A percentile compares a stretch with the other conserved stretches of the same genome.
Conservation (phyloP, 2,113 vertebrate species). For the Leiothrix lutea region DNA sequence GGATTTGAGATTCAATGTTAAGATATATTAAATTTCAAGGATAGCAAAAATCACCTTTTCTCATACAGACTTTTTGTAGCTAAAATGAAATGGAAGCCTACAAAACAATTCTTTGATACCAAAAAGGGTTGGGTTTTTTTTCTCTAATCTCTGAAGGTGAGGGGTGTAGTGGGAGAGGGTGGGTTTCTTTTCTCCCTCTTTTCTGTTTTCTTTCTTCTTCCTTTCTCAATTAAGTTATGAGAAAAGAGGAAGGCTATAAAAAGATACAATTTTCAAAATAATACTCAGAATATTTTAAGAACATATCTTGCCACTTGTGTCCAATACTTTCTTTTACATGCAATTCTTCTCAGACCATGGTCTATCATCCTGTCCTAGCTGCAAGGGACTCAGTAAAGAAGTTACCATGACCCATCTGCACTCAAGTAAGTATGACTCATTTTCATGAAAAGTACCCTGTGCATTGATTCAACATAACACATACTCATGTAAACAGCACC, state of each 20-base stretch:
- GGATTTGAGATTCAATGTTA: neutral
- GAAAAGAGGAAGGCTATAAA: neutral
- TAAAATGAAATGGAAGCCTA: neutral
- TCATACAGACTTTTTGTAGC: neutral
- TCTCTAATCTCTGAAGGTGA: neutral
- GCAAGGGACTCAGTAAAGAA: neutral
- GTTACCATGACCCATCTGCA: neutral
- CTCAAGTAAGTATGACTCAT: neutral
- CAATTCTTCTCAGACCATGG: neutral
- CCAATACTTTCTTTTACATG: neutral
- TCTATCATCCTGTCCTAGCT: neutral
- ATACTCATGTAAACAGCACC: neutral
- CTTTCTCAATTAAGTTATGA: neutral
- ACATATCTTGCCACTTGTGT: neutral
- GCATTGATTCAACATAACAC: neutral
- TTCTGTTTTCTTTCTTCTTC: neutral
- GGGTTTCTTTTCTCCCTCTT: neutral
- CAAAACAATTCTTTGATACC: neutral
- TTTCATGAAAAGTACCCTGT: neutral
- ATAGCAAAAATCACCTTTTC: neutral
- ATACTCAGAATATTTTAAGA: neutral
- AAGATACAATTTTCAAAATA: neutral
- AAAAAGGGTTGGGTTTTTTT: neutral
- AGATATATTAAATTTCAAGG: neutral
- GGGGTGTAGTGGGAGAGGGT: accelerated